Conservation (phyloP, 2,888 invertebrate species). For the Drosophila borealis region DNA sequence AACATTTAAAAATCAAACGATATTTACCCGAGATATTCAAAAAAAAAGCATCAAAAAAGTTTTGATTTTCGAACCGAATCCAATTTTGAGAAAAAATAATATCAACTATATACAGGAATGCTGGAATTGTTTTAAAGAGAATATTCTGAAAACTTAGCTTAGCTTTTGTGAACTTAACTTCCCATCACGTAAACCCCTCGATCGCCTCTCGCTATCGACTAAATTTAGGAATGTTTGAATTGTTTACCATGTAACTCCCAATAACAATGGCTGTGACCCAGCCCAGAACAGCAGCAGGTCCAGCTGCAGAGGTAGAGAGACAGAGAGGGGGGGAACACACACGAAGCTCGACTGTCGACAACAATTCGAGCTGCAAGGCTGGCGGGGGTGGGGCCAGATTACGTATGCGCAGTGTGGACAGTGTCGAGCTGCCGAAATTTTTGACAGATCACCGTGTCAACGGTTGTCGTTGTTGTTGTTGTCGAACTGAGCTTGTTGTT, state of each 20-base stretch:
- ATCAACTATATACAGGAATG: too few species aligned
- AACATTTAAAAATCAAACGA: too few species aligned
- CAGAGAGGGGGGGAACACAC: slow-evolving; percentile 25
- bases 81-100: too few species aligned
- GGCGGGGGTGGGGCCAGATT: slow-evolving; percentile 3
- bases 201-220: slow-evolving; percentile 17
- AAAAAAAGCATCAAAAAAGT: too few species aligned
- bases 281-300: slow-evolving; percentile 21
- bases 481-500: slow-evolving; percentile 47
- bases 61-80: too few species aligned
- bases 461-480: slow-evolving; percentile 45
- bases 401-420: slow-evolving; percentile 45
- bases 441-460: slow-evolving; percentile 73
- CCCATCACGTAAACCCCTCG: not conserved
- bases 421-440: slow-evolving; percentile 62
- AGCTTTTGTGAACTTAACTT: too few species aligned
- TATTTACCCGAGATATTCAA: too few species aligned
- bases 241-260: slow-evolving; percentile 42
- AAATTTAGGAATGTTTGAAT: slow-evolving; percentile 22
- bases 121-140: too few species aligned
- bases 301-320: slow-evolving; percentile 30
- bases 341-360: slow-evolving; percentile 32
- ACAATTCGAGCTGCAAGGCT: slow-evolving; percentile 14
- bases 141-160: too few species aligned
- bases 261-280: slow-evolving; percentile 39